These are phyloP conservation scores for Tamias sibiricus DNA, from an alignment of 2,113 vertebrate species.

Conservation along the genomic window DNA sequence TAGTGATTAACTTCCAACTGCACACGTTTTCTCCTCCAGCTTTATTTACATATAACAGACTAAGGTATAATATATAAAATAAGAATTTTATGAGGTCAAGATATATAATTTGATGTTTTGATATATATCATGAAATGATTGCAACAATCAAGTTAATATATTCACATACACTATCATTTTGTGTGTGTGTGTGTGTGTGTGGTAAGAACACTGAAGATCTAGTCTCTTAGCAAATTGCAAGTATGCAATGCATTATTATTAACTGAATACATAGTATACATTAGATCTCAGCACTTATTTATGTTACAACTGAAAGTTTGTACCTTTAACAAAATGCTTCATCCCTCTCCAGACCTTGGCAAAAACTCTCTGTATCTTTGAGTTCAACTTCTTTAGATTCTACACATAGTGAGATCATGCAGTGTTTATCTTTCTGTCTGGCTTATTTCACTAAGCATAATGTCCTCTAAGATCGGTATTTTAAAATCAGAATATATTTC, in stretches of 20 bases:
- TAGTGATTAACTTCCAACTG: neutral
- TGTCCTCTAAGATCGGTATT: neutral
- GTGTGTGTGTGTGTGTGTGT: neutral
- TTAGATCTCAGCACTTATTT: neutral
- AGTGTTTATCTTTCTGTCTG: neutral
- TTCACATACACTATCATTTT: neutral
- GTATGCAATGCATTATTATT: neutral
- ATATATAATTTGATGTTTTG: neutral
- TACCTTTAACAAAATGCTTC: neutral
- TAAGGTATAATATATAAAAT: neutral
- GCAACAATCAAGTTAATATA: neutral
- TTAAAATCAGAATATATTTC: slow-evolving; percentile 36
- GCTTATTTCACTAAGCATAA: neutral
- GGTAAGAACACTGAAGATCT: neutral
- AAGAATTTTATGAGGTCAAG: neutral
- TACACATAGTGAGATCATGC: neutral
- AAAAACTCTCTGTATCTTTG: neutral
- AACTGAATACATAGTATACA: neutral
- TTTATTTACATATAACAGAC: neutral
- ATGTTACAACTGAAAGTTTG: neutral
- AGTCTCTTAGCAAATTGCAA: neutral
- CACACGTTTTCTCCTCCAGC: neutral
- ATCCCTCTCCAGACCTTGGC: neutral
- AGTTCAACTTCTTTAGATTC: neutral
- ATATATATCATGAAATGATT: neutral